These are phyloP conservation scores for Neolamprologus ventralis DNA, from an alignment of 2,113 vertebrate species.

Conservation along the genomic window DNA sequence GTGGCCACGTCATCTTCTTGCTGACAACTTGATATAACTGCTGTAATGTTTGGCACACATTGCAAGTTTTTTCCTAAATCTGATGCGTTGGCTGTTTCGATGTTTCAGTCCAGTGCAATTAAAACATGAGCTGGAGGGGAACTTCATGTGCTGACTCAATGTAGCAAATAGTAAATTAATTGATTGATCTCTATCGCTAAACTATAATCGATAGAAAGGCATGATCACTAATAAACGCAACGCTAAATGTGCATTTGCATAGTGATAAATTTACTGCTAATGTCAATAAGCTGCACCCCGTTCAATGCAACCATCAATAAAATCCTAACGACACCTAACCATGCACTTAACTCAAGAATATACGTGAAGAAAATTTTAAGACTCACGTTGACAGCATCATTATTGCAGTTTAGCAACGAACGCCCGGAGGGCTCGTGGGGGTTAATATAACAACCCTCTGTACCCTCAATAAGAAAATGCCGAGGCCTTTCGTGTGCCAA, in stretches of 20 bases:
- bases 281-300: neutral
- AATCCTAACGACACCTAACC: neutral
- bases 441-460: constrained; percentile 13
- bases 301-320: neutral
- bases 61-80: neutral
- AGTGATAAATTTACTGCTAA: neutral
- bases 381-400: constrained; percentile 1
- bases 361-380: neutral
- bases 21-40: neutral
- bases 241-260: neutral
- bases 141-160: neutral
- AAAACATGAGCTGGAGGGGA: neutral
- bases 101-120: neutral
- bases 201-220: neutral
- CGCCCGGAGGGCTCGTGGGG: neutral
- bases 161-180: neutral
- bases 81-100: neutral
- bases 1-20: neutral
- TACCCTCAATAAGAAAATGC: constrained; percentile 39
- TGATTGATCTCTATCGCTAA: neutral
- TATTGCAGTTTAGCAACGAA: constrained; percentile 43
- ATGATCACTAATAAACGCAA: neutral
- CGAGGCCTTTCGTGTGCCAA: neutral
- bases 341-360: neutral
- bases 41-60: neutral